Evolutionary conservation across 2,888 invertebrate genomes (phyloP).

Genomic region (Stenolophus ochropezus): DNA sequence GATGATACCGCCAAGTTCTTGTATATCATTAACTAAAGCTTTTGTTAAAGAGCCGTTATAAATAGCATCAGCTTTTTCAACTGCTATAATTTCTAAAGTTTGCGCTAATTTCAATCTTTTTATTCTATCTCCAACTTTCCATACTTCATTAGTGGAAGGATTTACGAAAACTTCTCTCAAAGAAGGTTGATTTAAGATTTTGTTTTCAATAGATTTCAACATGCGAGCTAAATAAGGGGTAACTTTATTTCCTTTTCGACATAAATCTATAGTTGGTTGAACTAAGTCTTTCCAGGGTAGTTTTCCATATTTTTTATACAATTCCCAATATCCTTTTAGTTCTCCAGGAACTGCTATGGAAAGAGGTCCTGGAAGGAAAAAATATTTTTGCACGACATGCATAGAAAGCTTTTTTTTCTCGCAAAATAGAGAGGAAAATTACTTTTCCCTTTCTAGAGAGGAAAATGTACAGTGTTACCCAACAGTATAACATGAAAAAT

Average conservation of each 20-base stretch:
- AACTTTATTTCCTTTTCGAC: conserved; percentile 82
- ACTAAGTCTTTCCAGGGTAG: conserved; percentile 88
- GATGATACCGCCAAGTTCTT: conserved; percentile 82
- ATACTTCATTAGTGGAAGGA: conserved; percentile 70
- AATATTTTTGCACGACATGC: background rate
- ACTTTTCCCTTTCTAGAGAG: too few relatives aligned
- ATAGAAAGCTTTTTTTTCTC: too few relatives aligned
- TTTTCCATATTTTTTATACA: conserved; percentile 80
- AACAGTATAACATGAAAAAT: too few relatives aligned
- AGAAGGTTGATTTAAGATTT: conserved; percentile 77
- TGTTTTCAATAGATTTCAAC: conserved; percentile 73
- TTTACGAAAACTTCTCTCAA: conserved; percentile 73
- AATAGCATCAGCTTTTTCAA: conserved; percentile 75
- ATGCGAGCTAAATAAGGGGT: conserved; percentile 79
- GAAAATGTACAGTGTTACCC: too few relatives aligned
- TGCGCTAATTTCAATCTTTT: conserved; percentile 73
- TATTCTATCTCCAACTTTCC: conserved; percentile 71
- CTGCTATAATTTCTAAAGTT: conserved; percentile 75
- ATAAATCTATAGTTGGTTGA: conserved; percentile 85
- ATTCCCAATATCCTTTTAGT: conserved; percentile 87
- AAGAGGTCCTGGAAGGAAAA: conserved; percentile 75
- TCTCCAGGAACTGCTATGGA: conserved; percentile 94
- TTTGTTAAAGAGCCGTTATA: conserved; percentile 77
- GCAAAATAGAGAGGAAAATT: too few relatives aligned
- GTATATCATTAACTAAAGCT: conserved; percentile 69